Percentiles rank a stretch among this genome's conserved stretches.
phyloP scores from a whole-genome alignment of 2,797 vertebrate species.

The Limosa lapponica region DNA sequence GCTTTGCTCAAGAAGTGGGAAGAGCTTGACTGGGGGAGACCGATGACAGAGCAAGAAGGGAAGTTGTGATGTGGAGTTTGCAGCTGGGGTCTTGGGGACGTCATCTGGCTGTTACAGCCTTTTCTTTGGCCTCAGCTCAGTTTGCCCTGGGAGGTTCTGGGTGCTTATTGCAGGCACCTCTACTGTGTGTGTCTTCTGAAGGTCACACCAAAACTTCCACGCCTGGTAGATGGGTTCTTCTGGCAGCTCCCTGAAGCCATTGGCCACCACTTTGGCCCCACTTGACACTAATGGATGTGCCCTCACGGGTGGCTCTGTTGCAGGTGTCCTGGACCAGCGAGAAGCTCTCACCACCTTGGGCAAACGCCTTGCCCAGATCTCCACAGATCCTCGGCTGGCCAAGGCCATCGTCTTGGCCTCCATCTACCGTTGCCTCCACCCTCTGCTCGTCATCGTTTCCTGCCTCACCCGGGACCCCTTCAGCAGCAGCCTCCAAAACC shows the following conservation, averaged over 20 bases:
- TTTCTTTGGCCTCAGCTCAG: neutral
- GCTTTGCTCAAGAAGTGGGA: neutral
- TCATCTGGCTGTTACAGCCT: neutral
- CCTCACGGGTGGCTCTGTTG: neutral
- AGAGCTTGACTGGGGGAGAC: neutral
- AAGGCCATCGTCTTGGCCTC: slow-evolving; percentile 91
- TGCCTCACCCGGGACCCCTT: slow-evolving; percentile 95
- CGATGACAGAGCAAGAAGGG: neutral
- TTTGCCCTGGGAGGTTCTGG: neutral
- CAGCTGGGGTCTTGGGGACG: neutral
- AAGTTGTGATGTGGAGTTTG: neutral
- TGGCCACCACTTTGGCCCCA: fast-evolving
- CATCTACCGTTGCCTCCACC: slow-evolving; percentile 91
- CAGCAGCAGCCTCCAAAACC: slow-evolving; percentile 92
- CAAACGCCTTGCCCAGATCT: slow-evolving; percentile 88
- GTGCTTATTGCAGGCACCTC: neutral
- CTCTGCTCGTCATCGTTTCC: slow-evolving; percentile 88
- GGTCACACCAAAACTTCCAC: neutral
- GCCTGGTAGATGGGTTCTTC: neutral
- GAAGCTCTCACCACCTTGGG: slow-evolving; percentile 91
- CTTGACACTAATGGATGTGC: neutral
- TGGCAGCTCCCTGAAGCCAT: neutral
- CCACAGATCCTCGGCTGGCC: slow-evolving; percentile 93
- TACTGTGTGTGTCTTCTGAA: neutral
- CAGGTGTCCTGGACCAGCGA: slow-evolving; percentile 89